phyloP scores from a whole-genome alignment of 1,140 invertebrate species.

The Pseudobourletiella spinata region DNA sequence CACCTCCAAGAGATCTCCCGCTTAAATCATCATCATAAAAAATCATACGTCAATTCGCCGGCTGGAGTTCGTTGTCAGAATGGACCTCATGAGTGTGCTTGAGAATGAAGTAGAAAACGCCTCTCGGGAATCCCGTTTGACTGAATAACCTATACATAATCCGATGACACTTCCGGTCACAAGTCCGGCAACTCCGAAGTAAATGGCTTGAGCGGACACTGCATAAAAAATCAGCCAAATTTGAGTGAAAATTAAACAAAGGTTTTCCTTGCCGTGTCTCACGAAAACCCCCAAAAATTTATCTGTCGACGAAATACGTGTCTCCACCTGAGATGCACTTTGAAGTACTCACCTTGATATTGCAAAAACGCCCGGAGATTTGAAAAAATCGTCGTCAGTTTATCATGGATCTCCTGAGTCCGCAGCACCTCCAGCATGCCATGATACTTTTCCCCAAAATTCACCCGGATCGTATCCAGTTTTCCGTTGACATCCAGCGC shows the following conservation, averaged over 20 bases:
- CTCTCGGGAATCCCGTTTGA: constrained; percentile 34
- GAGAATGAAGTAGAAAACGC: constrained; percentile 43
- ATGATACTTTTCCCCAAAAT: constrained; percentile 7
- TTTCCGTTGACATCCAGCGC: constrained; percentile 13
- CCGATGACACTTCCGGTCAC: constrained; percentile 46
- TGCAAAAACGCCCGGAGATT: not conserved
- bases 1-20: too few species aligned
- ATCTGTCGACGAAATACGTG: too few species aligned
- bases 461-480: not conserved
- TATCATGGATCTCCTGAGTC: constrained; percentile 8
- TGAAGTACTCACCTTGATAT: constrained; percentile 14
- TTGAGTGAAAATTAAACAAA: too few species aligned
- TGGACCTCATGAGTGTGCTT: constrained; percentile 39
- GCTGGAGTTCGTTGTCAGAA: constrained; percentile 20
- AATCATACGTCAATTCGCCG: constrained; percentile 28
- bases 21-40: too few species aligned
- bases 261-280: too few species aligned
- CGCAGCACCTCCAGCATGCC: constrained; percentile 10
- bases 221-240: constrained; percentile 27
- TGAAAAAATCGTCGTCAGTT: not conserved
- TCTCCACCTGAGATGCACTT: too few species aligned
- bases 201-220: constrained; percentile 45
- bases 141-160: constrained; percentile 41
- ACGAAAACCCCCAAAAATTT: too few species aligned
- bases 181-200: constrained; percentile 46